Evolutionary conservation across 2,797 vertebrate genomes (phyloP), one percentile per base, ranked within the genome.

Genomic region (Craterocephalus amniculus): DNA sequence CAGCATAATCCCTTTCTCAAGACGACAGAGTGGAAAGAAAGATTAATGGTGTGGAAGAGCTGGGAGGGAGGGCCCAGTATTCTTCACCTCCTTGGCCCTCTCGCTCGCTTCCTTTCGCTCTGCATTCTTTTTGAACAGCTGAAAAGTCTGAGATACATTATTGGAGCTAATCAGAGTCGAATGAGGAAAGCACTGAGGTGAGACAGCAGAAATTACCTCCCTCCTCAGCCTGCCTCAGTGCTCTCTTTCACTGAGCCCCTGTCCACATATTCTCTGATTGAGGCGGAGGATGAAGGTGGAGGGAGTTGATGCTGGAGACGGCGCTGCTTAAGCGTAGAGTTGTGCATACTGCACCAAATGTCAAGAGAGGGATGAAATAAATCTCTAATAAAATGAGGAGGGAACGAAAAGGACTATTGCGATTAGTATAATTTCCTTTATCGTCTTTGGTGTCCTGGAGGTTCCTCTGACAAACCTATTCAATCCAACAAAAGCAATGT

Each of bases 111-210:
- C 76, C 77, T 79, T 90, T 88, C 81, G 80, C 68, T 49, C 70
- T 63, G 83, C 87, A 72, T 90, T 81, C 84, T 79, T 86, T 86
- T 87, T 89, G 72, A 89, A 86, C 84, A 92, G 93, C 95, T 95
- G 95, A 96, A 94, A 90, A 94, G 93, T 94, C 92, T 90, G 93
- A 92, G 94, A 93, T 95, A 95, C 91, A 96, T 97, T 97, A 96
- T 96, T 94, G 94, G 92, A 96, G 89, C 92, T 96, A 96, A 98
- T 96, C 94, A 95, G 94, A 95, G 91, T 92, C 89, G 95, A 96
- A 96, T 97, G 95, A 96, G 93, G 95, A 96, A 96, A 94, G 94
- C 93, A 93, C 90, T 94, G 94, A 95, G 96, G 95, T 95, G 95
- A 96, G 95, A 96, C 95, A 82, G 88, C 83, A 92, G 93, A 95